Conservation (phyloP, 1,140 invertebrate genomes). For the Bursaphelenchus mucronatus region DNA sequence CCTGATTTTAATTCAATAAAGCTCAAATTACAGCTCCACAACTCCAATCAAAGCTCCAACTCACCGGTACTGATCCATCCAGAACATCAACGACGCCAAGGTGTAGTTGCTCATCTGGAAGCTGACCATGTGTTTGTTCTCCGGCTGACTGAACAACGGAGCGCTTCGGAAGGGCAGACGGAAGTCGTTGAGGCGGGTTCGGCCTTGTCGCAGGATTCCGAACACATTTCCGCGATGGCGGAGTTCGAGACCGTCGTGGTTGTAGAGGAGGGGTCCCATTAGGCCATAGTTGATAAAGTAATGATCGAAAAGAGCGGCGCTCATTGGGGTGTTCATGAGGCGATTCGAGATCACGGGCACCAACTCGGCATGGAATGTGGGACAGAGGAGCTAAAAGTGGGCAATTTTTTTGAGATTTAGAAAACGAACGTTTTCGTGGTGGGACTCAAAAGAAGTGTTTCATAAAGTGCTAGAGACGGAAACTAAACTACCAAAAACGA, state of each 20-base stretch:
- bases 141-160: slow-evolving; percentile 34
- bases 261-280: slow-evolving; percentile 44
- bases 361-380: slow-evolving; percentile 53
- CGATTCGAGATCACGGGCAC: slow-evolving; percentile 57
- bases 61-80: slow-evolving; percentile 54
- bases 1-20: slow-evolving; percentile 6
- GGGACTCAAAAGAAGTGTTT: no score
- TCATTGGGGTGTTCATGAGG: slow-evolving; percentile 55
- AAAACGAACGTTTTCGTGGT: no score
- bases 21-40: slow-evolving; percentile 6
- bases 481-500: no score
- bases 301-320: slow-evolving; percentile 58
- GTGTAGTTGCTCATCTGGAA: slow-evolving; percentile 60
- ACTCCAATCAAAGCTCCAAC: background rate
- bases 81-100: slow-evolving; percentile 54
- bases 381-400: slow-evolving; percentile 52
- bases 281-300: slow-evolving; percentile 60
- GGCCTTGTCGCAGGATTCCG: slow-evolving; percentile 56
- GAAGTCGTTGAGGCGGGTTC: slow-evolving; percentile 59
- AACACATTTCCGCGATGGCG: slow-evolving; percentile 58
- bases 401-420: background rate
- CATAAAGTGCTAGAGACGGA: no score
- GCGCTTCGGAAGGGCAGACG: slow-evolving; percentile 52
- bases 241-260: slow-evolving; percentile 37
- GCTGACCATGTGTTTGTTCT: slow-evolving; percentile 50